Base-by-base conservation (phyloP, 2,113 vertebrate genomes). In the Cyanocitta stelleri region DNA sequence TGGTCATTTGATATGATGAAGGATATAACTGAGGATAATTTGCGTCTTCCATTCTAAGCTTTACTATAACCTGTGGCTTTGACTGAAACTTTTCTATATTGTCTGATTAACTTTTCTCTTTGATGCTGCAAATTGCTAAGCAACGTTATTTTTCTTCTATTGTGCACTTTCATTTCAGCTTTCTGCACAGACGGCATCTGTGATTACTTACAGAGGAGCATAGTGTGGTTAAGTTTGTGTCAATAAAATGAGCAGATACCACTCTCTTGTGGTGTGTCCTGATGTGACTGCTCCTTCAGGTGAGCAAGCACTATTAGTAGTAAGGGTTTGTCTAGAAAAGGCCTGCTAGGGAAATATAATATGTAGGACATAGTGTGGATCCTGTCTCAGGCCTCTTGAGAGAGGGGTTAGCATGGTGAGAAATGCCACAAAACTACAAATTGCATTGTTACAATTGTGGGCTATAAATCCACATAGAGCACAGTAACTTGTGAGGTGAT, bases 371-470 rank as follows among this genome's bases (percentile, higher is more conserved):
- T 56, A 11, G 11, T 30, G 15, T 59, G 21, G 39, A 48, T 49
- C 10, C 26, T 44, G 27, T 61, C 24, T 83, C 21, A 52, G 41
- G 12, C 41, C 29, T n/a, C 46, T 46, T 64, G 33, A 69, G 58
- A 85, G 24, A 61, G 17, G 7, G 5, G 3, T 46, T 84, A 86
- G 41, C 29, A 48, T 14, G 21, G 19, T n/a, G 24, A 59, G 18
- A 74, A 90, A 55, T 49, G 17, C 13, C 43, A 77, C 19, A 64
- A 27, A 64, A 41, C 12, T 59, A 51, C 43, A 74, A 81, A 58
- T 43, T 30, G 8, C 1, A 1, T 23, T 74, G 12, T 29, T 74
- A 4, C 3, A 58, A n/a, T 22, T 11, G 2, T 41, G 6, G 43
- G 12, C 12, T 56, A 8, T 72, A 72, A 66, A 88, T 46, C 59